Percentiles rank a stretch among this genome's conserved stretches.
Conservation (phyloP, 2,888 invertebrate genomes). For the Hemistola chrysoprasaria region DNA sequence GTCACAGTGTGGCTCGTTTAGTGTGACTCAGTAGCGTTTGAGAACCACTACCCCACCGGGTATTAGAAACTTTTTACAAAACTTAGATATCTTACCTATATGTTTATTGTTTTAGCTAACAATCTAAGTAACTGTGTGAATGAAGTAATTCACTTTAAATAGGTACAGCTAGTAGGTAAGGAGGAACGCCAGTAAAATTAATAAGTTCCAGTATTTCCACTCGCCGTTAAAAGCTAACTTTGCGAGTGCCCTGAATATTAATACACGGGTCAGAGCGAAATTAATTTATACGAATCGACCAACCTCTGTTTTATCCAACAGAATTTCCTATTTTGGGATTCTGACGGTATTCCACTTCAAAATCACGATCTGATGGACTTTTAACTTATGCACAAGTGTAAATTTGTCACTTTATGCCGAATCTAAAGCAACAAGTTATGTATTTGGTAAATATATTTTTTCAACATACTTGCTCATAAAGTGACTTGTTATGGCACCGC, state of each 20-base stretch:
- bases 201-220: constrained; percentile 70
- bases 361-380: constrained; percentile 49
- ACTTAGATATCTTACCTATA: no score
- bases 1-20: no score
- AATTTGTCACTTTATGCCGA: constrained; percentile 11
- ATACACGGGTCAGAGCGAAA: constrained; percentile 72
- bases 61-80: no score
- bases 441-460: no score
- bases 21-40: no score
- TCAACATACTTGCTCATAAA: no score
- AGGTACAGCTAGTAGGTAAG: constrained; percentile 32
- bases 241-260: constrained; percentile 78
- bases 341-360: constrained; percentile 54
- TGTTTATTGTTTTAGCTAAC: no score
- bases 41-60: no score
- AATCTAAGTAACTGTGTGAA: no score
- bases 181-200: constrained; percentile 62
- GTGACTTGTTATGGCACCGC: no score
- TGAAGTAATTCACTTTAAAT: not conserved
- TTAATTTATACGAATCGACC: constrained; percentile 74
- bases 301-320: constrained; percentile 59
- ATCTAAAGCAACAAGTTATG: no score
- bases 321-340: constrained; percentile 70
- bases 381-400: constrained; percentile 21
- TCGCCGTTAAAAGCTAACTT: constrained; percentile 71